phyloP scores from a whole-genome alignment of 2,113 vertebrate genomes.

The Semnornis frantzii region DNA sequence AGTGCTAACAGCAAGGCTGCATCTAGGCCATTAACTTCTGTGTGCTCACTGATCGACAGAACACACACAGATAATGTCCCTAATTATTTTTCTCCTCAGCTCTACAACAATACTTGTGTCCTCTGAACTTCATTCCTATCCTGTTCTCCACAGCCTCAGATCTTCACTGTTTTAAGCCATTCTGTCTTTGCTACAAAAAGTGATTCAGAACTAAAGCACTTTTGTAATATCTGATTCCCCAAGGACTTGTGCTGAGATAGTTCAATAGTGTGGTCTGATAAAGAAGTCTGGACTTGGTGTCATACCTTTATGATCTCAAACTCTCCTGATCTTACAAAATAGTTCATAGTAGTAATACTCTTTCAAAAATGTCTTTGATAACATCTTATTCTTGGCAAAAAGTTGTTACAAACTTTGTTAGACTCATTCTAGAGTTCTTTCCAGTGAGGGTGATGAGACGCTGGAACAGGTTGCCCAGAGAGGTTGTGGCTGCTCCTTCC shows the following conservation, averaged over 20 bases:
- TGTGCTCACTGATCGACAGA: background rate
- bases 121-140: background rate
- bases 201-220: background rate
- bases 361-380: background rate
- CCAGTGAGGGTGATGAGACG: no score
- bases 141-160: background rate
- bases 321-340: background rate
- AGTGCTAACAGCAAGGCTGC: background rate
- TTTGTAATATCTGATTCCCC: background rate
- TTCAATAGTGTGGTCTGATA: background rate
- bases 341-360: background rate
- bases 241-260: background rate
- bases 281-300: background rate
- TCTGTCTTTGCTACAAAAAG: background rate
- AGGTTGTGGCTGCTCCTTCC: no score
- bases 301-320: background rate
- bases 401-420: background rate
- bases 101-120: background rate
- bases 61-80: background rate
- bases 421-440: background rate
- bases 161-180: background rate
- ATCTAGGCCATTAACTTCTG: constrained; percentile 40
- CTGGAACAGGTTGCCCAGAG: no score
- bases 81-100: background rate
- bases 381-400: background rate